Evolutionary conservation across 2,113 vertebrate genomes (phyloP).

Genomic region (Mirounga angustirostris): DNA sequence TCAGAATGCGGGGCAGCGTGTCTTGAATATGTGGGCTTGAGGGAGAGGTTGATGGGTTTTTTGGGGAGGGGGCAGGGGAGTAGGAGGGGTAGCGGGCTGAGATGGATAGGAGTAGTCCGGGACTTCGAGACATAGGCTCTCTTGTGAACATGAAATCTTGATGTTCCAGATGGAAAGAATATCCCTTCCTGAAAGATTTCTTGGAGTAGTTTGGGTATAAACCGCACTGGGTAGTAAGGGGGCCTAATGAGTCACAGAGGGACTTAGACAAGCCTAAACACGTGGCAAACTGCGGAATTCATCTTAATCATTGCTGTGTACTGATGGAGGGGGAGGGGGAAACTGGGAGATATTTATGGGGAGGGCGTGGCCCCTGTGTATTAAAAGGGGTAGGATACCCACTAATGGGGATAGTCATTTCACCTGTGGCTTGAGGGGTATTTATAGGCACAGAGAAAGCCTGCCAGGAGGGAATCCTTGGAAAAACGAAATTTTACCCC

Average conservation of each 20-base stretch:
- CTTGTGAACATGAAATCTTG: not conserved
- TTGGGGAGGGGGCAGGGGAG: too few species aligned
- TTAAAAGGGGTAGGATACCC: not conserved
- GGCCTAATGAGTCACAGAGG: not conserved
- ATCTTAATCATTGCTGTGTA: not conserved
- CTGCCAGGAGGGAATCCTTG: not conserved
- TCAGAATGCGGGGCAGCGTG: not conserved
- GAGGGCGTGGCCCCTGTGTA: not conserved
- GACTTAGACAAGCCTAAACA: not conserved
- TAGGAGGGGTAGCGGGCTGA: not conserved
- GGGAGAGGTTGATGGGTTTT: not conserved
- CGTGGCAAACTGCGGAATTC: not conserved
- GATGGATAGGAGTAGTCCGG: not conserved
- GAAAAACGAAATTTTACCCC: not conserved
- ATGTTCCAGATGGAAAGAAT: not conserved
- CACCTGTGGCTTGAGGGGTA: not conserved
- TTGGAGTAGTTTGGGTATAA: not conserved
- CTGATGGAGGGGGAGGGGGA: fast-evolving
- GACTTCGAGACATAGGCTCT: not conserved
- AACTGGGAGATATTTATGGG: not conserved
- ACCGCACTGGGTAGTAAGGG: not conserved
- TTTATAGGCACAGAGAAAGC: not conserved
- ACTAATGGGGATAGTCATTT: not conserved
- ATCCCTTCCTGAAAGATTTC: not conserved
- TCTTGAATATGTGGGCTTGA: not conserved